A percentile compares a stretch with the other conserved stretches of the same genome.
Evolutionary conservation across 1,140 invertebrate genomes (phyloP).

Genomic region (Ericerus pela): DNA sequence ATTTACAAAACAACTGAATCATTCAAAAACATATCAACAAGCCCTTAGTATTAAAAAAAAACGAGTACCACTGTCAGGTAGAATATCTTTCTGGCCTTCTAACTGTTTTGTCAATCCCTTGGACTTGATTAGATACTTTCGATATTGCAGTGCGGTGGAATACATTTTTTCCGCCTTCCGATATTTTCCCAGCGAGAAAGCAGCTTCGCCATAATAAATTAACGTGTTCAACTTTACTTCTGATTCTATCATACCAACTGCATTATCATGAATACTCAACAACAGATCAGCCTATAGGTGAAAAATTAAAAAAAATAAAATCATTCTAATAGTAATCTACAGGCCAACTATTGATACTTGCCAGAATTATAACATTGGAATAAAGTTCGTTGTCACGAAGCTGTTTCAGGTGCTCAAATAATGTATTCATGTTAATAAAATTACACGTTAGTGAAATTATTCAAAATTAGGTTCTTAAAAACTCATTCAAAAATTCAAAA

Average conservation of each 20-base stretch:
- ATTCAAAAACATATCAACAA: neutral
- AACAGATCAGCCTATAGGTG: conserved; percentile 41
- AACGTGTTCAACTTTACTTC: conserved; percentile 45
- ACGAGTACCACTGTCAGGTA: conserved; percentile 32
- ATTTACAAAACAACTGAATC: conserved; percentile 16
- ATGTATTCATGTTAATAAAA: conserved; percentile 13
- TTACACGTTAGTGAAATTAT: too few species aligned
- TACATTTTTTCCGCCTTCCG: conserved; percentile 51
- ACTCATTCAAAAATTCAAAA: too few species aligned
- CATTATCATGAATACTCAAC: conserved; percentile 47
- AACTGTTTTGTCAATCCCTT: conserved; percentile 35
- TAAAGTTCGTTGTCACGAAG: conserved; percentile 41
- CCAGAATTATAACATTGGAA: conserved; percentile 39
- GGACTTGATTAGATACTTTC: conserved; percentile 48
- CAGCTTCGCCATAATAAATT: conserved; percentile 50
- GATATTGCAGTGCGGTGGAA: conserved; percentile 47
- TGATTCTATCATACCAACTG: conserved; percentile 39
- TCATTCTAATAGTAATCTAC: conserved; percentile 13
- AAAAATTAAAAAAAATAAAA: conserved; percentile 14
- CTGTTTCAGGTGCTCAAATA: conserved; percentile 38
- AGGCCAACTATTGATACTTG: conserved; percentile 27
- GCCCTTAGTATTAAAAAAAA: neutral
- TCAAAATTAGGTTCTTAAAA: too few species aligned
- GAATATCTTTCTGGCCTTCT: conserved; percentile 34
- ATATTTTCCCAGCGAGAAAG: conserved; percentile 47